Evolutionary conservation across 2,888 invertebrate genomes (phyloP), one percentile per base, ranked within the genome.

Genomic region (Cecidostiba fungosa): DNA sequence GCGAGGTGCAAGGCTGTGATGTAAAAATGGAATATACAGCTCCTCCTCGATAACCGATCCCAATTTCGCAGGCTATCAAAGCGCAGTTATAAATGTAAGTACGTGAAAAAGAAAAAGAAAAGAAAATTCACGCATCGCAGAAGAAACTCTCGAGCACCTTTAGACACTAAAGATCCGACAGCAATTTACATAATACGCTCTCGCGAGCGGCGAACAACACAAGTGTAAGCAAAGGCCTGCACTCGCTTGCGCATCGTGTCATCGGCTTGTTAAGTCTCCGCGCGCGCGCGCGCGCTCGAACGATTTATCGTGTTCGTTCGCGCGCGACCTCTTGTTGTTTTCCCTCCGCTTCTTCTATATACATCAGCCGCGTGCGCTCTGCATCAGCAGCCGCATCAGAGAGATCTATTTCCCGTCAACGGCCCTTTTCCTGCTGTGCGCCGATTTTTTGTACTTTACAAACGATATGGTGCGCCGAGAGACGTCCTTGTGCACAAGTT

Each of bases 241-340:
- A 26, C 66, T 14, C 19, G 12, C 50, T 29, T 54, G 39, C 69
- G 26, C 79, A 54, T 74, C 74, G 82, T 82, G 74, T 82, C 82
- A 82, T 82, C 82, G 82, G 47, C 74, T 82, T 73, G 82, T 82
- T 82, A 82, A 82, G 82, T 66, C 32, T 43, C 39, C 62, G 5
- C 32, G 43, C 78, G 47, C 32, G 43, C 78, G 47, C 81, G 36
- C 39, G 16, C 23, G 29, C 69, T 70, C 81, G 36, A 29, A 19
- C 59, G 59, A 59, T 73, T 73, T 80, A 72, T 72, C 54, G 29
- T 14, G 77, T 66, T 66, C 62, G 62, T 36, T 70, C 36, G 36
- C 59, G 39, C 66, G 77, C 50, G 36, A 72, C 29, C 47, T 47
- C 26, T 29, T 8, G 14, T 54, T 69, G 36, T 39, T n/a, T 39